phyloP scores from a whole-genome alignment of 2,797 vertebrate species.

The Phataginus tetradactyla region DNA sequence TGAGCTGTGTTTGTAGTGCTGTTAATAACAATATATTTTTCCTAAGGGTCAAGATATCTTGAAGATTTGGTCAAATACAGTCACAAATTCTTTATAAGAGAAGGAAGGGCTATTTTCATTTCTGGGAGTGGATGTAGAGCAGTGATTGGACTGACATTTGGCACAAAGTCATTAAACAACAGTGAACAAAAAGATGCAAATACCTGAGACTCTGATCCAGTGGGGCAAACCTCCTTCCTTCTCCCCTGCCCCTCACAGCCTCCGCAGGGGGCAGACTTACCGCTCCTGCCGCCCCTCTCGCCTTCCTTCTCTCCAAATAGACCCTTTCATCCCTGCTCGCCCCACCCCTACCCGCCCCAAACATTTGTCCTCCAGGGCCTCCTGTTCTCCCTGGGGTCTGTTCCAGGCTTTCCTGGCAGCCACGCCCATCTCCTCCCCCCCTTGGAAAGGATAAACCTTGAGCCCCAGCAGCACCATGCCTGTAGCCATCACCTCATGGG shows the following conservation, averaged over 20 bases:
- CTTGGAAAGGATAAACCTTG: not conserved
- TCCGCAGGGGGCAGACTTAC: not conserved
- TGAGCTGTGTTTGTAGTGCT: not conserved
- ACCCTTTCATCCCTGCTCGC: not conserved
- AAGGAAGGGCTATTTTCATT: not conserved
- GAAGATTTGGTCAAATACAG: not conserved
- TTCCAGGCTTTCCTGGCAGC: rapidly evolving
- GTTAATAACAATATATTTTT: not conserved
- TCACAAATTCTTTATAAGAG: rapidly evolving
- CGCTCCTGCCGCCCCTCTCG: not conserved
- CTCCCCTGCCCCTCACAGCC: not conserved
- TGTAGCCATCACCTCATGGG: not conserved
- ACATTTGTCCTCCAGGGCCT: not conserved
- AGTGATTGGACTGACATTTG: not conserved
- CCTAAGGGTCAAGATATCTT: not conserved
- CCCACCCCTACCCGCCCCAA: rapidly evolving
- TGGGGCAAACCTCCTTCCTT: too few species aligned
- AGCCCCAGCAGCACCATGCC: rapidly evolving
- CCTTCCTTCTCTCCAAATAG: not conserved
- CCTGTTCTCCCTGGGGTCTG: not conserved
- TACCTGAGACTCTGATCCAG: not conserved
- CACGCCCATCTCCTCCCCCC: not conserved
- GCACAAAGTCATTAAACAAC: not conserved
- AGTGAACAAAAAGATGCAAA: not conserved
- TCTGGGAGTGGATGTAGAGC: not conserved